A percentile compares a stretch with the other conserved stretches of the same genome.
These are phyloP conservation scores for Cyprinodon brontotheroides DNA, from an alignment of 2,113 vertebrate species.

Conservation along the genomic window DNA sequence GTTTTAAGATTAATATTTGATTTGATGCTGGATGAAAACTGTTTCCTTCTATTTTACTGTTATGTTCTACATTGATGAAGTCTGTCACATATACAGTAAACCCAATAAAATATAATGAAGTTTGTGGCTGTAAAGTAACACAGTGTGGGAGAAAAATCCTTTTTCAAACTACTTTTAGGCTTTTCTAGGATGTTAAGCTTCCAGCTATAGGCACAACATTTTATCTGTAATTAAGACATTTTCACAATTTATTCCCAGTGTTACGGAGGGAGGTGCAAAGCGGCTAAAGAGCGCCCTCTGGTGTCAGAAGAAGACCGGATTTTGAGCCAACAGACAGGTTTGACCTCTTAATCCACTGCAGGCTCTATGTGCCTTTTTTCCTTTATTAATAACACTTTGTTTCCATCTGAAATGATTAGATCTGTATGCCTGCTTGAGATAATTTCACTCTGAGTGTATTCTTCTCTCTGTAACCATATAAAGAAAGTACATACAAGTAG, in stretches of 20 bases:
- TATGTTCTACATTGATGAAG: background rate
- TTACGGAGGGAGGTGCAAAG: slow-evolving; percentile 24
- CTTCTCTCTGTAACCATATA: background rate
- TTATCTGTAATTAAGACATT: background rate
- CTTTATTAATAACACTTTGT: background rate
- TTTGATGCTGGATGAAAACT: too few species aligned
- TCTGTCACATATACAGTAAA: background rate
- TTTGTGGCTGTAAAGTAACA: background rate
- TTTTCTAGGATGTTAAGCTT: background rate
- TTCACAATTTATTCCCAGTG: slow-evolving; percentile 30
- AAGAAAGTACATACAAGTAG: too few species aligned
- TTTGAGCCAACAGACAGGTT: slow-evolving; percentile 65
- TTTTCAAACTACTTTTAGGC: background rate
- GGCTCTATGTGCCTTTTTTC: background rate
- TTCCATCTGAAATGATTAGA: background rate
- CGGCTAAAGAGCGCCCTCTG: slow-evolving; percentile 61
- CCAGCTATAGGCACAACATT: background rate
- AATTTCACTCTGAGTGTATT: too few species aligned
- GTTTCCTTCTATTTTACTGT: too few species aligned
- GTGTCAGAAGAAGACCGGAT: slow-evolving; percentile 43
- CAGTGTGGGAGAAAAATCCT: background rate
- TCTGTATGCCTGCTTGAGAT: too few species aligned
- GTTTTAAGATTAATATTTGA: too few species aligned
- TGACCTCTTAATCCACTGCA: slow-evolving; percentile 36
- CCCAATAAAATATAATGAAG: background rate